These are phyloP conservation scores for Caenorhabditis sp. DNA, from an alignment of 2,888 invertebrate species.

Conservation along the genomic window DNA sequence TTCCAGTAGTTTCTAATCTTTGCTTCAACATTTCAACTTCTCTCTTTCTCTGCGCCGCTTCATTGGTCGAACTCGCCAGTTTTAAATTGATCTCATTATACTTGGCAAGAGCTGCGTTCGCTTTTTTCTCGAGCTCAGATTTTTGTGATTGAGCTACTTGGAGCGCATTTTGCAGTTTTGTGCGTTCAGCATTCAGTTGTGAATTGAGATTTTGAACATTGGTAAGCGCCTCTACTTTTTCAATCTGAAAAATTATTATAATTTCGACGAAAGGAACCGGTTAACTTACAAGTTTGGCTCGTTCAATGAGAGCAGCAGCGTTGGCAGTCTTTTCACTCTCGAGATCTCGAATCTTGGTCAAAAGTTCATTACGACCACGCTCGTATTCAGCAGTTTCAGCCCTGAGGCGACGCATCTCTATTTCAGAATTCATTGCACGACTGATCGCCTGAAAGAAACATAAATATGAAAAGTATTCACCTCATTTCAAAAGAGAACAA, in stretches of 20 bases:
- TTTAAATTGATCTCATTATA: constrained; percentile 26
- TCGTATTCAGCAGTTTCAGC: constrained; percentile 45
- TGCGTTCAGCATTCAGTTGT: constrained; percentile 29
- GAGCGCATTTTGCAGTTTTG: constrained; percentile 16
- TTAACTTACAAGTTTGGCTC: constrained; percentile 27
- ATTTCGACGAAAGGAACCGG: background rate
- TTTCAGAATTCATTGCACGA: constrained; percentile 51
- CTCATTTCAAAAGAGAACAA: no score
- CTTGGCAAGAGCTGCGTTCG: constrained; percentile 1
- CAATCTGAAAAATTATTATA: constrained; percentile 13
- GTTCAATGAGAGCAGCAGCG: constrained; percentile 28
- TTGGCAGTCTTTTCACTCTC: constrained; percentile 32
- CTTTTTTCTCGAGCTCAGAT: constrained; percentile 13
- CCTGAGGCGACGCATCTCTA: constrained; percentile 44
- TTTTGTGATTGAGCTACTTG: constrained; percentile 25
- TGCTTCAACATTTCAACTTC: constrained; percentile 36
- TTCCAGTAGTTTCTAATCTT: constrained; percentile 12
- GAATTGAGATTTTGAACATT: constrained; percentile 29
- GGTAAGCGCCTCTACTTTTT: constrained; percentile 31
- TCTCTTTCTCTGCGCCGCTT: constrained; percentile 18
- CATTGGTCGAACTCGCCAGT: constrained; percentile 14
- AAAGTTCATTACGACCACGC: constrained; percentile 24
- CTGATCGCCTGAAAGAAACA: constrained; percentile 34
- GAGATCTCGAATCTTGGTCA: constrained; percentile 32
- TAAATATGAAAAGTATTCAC: no score